These are phyloP conservation scores for Thalassarche chlororhynchos DNA, from an alignment of 2,113 vertebrate species.

Conservation along the genomic window DNA sequence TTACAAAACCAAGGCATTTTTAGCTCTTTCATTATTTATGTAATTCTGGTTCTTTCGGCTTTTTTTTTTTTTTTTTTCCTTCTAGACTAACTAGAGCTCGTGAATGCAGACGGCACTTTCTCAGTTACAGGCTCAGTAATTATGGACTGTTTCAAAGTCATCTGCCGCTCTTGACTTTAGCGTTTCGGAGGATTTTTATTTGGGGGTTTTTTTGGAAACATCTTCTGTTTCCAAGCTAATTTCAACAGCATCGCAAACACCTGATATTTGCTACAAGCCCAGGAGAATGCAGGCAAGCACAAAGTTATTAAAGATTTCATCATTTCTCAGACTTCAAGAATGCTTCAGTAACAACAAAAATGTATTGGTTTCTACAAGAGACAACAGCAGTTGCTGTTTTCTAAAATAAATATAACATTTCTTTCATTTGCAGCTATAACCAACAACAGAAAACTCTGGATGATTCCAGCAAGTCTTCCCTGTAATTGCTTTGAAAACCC, in stretches of 20 bases:
- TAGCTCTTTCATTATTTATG: conserved; percentile 76
- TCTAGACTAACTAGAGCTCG: conserved; percentile 27
- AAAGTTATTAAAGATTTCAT: conserved; percentile 5
- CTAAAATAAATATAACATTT: neutral
- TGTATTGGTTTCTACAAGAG: neutral
- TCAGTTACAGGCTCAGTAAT: neutral
- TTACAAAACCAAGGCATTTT: conserved; percentile 69
- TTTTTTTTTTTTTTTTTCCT: neutral
- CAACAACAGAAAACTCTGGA: neutral
- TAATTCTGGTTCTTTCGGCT: neutral
- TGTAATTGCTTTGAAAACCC: neutral
- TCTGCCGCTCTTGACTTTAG: neutral
- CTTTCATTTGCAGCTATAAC: conserved; percentile 24
- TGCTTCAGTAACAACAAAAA: neutral
- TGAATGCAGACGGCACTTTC: neutral
- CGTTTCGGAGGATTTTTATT: neutral
- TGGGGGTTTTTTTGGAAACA: neutral
- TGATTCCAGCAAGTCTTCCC: neutral
- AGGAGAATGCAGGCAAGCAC: neutral
- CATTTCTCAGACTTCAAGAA: neutral
- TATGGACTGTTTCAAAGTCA: neutral
- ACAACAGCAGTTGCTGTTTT: neutral
- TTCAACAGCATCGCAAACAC: neutral
- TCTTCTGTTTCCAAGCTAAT: conserved; percentile 11
- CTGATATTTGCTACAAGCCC: neutral